These are phyloP conservation scores for Hartigia nigra DNA, from an alignment of 2,888 invertebrate genomes.

Conservation along the genomic window DNA sequence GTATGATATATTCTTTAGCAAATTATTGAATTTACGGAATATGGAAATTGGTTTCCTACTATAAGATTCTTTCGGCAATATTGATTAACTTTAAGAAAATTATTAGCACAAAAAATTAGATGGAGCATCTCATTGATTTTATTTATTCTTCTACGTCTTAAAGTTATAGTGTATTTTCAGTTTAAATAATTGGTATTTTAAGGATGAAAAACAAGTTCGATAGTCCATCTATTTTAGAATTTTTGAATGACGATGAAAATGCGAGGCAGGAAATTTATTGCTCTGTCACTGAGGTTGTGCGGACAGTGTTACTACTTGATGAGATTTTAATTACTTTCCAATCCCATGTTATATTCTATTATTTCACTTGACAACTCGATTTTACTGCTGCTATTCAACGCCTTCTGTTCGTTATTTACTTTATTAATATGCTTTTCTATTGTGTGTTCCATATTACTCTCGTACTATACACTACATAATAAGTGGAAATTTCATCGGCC, in stretches of 20 bases:
- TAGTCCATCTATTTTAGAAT: not conserved
- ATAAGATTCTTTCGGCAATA: no score
- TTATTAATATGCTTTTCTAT: not conserved
- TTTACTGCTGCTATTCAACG: constrained; percentile 28
- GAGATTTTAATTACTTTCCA: constrained; percentile 55
- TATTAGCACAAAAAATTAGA: no score
- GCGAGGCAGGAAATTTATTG: not conserved
- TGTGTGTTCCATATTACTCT: not conserved
- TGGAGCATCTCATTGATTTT: no score
- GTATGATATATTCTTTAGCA: not conserved
- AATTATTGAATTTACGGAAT: not conserved
- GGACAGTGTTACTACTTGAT: constrained; percentile 32
- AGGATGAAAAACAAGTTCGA: not conserved
- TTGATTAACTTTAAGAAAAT: no score
- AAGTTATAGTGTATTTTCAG: no score
- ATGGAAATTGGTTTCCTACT: not conserved
- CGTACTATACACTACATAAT: not conserved
- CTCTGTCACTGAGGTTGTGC: not conserved
- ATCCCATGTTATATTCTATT: constrained; percentile 41
- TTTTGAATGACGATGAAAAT: not conserved
- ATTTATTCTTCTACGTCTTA: no score
- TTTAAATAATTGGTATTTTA: not conserved
- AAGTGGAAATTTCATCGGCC: not conserved
- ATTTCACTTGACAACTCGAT: constrained; percentile 14
- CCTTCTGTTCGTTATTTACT: not conserved